Evolutionary conservation across 2,797 vertebrate genomes (phyloP).

Genomic region (Premnoplex brunnescens): DNA sequence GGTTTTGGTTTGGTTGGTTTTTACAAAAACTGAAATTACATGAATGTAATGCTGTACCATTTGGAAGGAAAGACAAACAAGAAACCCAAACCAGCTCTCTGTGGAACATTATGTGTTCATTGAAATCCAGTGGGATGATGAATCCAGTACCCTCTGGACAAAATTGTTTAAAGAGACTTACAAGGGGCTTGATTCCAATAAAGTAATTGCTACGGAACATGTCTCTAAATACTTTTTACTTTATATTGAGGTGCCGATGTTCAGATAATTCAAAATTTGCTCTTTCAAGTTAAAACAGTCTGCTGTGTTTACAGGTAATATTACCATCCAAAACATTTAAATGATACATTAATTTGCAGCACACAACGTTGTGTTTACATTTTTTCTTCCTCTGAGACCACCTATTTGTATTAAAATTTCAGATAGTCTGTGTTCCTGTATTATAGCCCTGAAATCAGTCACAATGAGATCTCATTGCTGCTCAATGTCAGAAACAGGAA

Average conservation of each 20-base stretch:
- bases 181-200: not conserved
- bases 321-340: not conserved
- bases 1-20: not conserved
- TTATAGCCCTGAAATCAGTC: not conserved
- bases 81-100: not conserved
- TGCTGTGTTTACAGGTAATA: not conserved
- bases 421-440: not conserved
- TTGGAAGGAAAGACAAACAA: not conserved
- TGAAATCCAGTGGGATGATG: slow-evolving; percentile 8
- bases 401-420: not conserved
- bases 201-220: not conserved
- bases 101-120: not conserved
- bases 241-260: not conserved
- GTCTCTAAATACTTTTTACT: not conserved
- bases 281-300: not conserved
- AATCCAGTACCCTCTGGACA: not conserved
- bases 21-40: not conserved
- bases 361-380: not conserved
- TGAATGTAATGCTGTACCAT: not conserved
- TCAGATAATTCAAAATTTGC: slow-evolving; percentile 12
- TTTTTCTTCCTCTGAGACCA: not conserved
- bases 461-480: not conserved
- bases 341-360: not conserved
- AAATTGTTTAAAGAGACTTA: not conserved
- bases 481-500: not conserved